Evolutionary conservation across 92 coral and sea anemone genomes (phyloP).

Genomic region (Ricordea florida): DNA sequence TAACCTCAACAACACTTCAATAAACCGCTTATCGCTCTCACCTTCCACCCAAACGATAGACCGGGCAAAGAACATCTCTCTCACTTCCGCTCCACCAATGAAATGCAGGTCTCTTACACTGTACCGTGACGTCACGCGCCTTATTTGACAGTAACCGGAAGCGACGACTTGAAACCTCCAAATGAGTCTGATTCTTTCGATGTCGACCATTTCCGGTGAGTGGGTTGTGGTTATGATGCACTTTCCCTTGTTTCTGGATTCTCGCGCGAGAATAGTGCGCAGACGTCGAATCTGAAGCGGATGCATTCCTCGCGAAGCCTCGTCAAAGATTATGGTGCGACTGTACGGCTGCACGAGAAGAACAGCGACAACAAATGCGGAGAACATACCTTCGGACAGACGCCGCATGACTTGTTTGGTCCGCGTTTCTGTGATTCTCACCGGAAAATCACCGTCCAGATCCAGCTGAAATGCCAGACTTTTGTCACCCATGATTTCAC

Average conservation of each 20-base stretch:
- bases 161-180: conserved; percentile 87
- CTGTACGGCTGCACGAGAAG: conserved; percentile 67
- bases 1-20: conserved; percentile 77
- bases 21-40: conserved; percentile 88
- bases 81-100: conserved; percentile 83
- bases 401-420: conserved; percentile 58
- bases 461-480: conserved; percentile 64
- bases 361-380: conserved; percentile 85
- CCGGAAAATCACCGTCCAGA: background rate
- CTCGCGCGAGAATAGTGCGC: conserved; percentile 82
- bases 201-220: conserved; percentile 89
- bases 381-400: conserved; percentile 85
- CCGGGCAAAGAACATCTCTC: conserved; percentile 89
- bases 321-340: conserved; percentile 81
- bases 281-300: conserved; percentile 90
- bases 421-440: conserved; percentile 37
- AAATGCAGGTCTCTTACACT: conserved; percentile 85
- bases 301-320: conserved; percentile 94
- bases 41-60: conserved; percentile 95
- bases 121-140: conserved; percentile 76
- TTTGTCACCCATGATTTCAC: conserved; percentile 80
- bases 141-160: conserved; percentile 81
- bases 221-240: conserved; percentile 84
- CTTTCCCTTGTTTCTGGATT: conserved; percentile 75
- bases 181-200: conserved; percentile 79